These are phyloP conservation scores for Escarpia spicata DNA, from an alignment of 2,888 invertebrate genomes.

Conservation along the genomic window DNA sequence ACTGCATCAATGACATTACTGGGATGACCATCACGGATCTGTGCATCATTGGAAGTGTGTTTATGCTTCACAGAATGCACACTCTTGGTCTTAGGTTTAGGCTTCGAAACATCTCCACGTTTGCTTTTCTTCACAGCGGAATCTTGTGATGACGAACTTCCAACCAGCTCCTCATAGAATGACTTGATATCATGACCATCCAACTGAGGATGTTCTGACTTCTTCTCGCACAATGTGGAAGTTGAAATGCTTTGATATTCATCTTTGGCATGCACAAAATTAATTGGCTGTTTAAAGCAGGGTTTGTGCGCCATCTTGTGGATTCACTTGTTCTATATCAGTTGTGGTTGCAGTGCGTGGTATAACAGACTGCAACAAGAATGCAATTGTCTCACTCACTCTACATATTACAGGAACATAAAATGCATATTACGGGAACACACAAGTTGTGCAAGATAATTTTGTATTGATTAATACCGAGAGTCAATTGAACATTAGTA, in stretches of 20 bases:
- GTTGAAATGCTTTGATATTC: not conserved
- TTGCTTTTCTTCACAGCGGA: not conserved
- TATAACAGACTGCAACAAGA: not conserved
- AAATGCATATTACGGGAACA: too few relatives aligned
- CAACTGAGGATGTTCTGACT: not conserved
- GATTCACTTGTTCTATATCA: not conserved
- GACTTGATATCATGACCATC: not conserved
- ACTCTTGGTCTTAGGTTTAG: not conserved
- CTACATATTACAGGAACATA: not conserved
- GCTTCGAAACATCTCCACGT: not conserved
- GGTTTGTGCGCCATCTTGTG: not conserved
- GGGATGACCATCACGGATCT: too few relatives aligned
- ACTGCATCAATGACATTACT: not conserved
- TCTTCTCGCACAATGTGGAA: not conserved
- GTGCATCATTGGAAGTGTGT: not conserved
- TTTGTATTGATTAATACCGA: too few relatives aligned
- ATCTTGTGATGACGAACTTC: not conserved
- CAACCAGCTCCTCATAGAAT: not conserved
- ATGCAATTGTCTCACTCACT: not conserved
- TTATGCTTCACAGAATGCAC: not conserved
- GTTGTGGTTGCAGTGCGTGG: not conserved
- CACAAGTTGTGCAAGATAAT: not conserved
- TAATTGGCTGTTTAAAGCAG: not conserved
- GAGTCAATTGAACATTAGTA: too few relatives aligned
- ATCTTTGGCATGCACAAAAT: constrained; percentile 13